Conservation (phyloP, 2,888 invertebrate species). For the Sericinus montela region DNA sequence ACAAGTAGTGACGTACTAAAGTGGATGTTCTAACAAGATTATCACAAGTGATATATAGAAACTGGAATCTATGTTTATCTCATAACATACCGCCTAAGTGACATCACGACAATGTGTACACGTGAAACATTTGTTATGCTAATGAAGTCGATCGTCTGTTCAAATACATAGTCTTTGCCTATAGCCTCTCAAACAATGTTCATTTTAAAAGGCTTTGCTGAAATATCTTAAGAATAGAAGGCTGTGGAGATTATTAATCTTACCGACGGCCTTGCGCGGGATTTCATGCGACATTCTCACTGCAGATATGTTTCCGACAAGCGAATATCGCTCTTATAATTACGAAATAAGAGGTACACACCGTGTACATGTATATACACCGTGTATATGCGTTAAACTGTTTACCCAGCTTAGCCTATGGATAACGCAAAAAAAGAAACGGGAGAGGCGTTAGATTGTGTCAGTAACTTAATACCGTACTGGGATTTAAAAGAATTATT, state of each 20-base stretch:
- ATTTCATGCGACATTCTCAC: neutral
- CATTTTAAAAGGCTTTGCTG: neutral
- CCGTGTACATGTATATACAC: too few relatives aligned
- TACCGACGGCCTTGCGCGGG: slow-evolving; percentile 4
- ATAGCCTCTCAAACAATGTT: neutral
- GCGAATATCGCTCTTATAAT: slow-evolving; percentile 2
- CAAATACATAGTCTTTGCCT: neutral
- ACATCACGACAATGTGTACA: too few relatives aligned
- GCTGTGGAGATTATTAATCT: slow-evolving; percentile 1
- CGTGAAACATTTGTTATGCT: neutral
- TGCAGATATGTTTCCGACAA: neutral
- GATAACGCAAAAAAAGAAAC: neutral
- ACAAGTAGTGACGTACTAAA: too few relatives aligned
- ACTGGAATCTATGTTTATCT: too few relatives aligned
- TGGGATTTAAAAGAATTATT: neutral
- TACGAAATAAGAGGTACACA: neutral
- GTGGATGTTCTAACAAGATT: too few relatives aligned
- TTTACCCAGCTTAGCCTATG: neutral
- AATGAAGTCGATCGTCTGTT: slow-evolving; percentile 3
- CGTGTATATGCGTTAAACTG: neutral
- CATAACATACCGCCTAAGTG: too few relatives aligned
- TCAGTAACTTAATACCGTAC: too few relatives aligned
- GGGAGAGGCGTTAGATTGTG: neutral
- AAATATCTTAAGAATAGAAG: slow-evolving; percentile 1
- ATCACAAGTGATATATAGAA: too few relatives aligned